Evolutionary conservation across 1,140 invertebrate genomes (phyloP), one percentile per base, ranked within the genome.

Genomic region (Drosophila rhopaloa): DNA sequence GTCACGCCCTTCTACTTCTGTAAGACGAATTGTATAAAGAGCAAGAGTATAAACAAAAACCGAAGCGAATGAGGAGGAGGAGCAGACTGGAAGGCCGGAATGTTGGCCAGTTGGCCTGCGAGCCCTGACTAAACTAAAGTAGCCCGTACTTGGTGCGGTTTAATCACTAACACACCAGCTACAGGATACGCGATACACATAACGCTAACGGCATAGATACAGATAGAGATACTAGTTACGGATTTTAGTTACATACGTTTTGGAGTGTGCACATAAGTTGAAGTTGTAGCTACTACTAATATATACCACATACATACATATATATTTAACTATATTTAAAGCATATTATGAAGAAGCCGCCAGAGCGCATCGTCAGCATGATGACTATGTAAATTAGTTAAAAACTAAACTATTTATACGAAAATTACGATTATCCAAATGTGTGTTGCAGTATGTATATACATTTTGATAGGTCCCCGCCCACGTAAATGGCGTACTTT

Each of bases 361-460:
- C 82, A 83, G 80, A 88, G 84, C 83, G 83, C 83, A 88, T 86
- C 60, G 79, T 88, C 79, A 83, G 81, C 57, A 88, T 81, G 84
- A 59, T 67, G 83, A 88, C 73, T 83, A 89, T 88, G 83, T 88
- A 88, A 88, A 88, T 83, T 88, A 88, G 84, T 88, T 88, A 89
- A 88, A 88, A 88, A 88, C 83, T 88, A 88, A 81, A 86, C 81
- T 86, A 86, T 86, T 86, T 86, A 88, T 86, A 79, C 78, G 63
- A 81, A 51, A 76, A 76, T 29, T 79, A 81, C 61, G 58, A 76
- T 76, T 81, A 86, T 86, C 82, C 65, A 81, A 82, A 76, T 81
- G 77, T 85, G 81, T 79, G 76, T 84, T 84, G 77, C 81, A 85
- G 81, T 70, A 60, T 76, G 74, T 76, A 76, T 68, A 76, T 76